Percentiles rank a stretch among this genome's conserved stretches.
These are phyloP conservation scores for Hemibagrus wyckioides DNA, from an alignment of 2,113 vertebrate species.

Conservation along the genomic window DNA sequence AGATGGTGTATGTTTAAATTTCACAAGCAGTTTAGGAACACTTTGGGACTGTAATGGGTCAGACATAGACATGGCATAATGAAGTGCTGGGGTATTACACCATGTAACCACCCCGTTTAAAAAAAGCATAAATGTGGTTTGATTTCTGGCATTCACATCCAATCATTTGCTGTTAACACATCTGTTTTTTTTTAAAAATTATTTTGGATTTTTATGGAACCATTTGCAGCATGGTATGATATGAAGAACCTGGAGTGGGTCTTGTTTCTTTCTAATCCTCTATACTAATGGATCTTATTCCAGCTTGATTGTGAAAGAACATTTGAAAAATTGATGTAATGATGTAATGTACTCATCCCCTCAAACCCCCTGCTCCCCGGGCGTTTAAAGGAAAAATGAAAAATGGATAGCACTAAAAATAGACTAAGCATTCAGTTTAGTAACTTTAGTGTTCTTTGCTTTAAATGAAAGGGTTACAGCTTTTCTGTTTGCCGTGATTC, in stretches of 20 bases:
- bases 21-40: not conserved
- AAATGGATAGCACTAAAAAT: not conserved
- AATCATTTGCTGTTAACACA: not conserved
- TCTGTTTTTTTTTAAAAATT: not conserved
- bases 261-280: not conserved
- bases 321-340: not conserved
- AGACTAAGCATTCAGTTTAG: not conserved
- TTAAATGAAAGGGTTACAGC: not conserved
- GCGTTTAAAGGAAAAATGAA: not conserved
- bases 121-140: not conserved
- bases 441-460: not conserved
- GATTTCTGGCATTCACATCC: not conserved
- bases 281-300: not conserved
- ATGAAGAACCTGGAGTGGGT: not conserved
- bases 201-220: not conserved
- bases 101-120: not conserved
- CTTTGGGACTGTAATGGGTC: not conserved
- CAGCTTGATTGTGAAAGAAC: not conserved
- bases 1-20: not conserved
- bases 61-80: not conserved
- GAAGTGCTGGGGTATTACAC: not conserved
- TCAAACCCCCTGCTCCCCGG: not conserved
- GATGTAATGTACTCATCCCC: not conserved
- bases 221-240: not conserved
- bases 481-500: not conserved